phyloP scores from a whole-genome alignment of 2,797 vertebrate genomes.

The Cossypha heuglini region DNA sequence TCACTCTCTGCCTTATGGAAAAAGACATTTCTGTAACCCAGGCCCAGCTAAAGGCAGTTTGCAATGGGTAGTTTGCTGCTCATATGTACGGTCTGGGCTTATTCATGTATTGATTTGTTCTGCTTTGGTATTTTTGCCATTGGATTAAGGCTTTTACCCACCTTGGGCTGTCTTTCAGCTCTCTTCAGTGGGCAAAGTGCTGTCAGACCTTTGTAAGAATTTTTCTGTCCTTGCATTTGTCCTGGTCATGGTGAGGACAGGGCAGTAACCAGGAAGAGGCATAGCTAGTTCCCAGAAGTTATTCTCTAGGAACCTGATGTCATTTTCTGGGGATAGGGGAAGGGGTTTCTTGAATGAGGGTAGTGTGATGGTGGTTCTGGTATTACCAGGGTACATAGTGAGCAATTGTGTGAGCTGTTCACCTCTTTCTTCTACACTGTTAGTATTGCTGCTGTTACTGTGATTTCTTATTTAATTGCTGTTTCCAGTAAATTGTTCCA shows the following conservation, averaged over 20 bases:
- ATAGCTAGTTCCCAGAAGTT: background rate
- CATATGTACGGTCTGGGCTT: accelerated
- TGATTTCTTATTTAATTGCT: background rate
- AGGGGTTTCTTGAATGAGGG: background rate
- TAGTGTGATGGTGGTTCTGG: background rate
- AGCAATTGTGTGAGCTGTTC: accelerated
- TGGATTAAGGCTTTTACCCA: background rate
- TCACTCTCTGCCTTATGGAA: background rate
- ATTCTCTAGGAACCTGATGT: background rate
- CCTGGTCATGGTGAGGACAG: background rate
- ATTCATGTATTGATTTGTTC: background rate
- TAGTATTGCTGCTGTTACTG: background rate
- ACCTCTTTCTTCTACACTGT: background rate
- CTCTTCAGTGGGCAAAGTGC: background rate
- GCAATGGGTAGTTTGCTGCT: background rate
- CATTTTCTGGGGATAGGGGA: background rate
- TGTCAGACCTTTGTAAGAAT: background rate
- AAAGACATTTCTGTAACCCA: background rate
- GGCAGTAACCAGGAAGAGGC: background rate
- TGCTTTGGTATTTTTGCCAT: background rate
- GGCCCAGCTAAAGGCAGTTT: background rate
- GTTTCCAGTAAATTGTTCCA: background rate
- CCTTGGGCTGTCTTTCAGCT: background rate
- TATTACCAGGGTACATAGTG: accelerated
- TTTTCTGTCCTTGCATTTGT: background rate